Percentiles rank a stretch among this genome's conserved stretches.
Conservation (phyloP, 2,113 vertebrate genomes). For the human region DNA sequence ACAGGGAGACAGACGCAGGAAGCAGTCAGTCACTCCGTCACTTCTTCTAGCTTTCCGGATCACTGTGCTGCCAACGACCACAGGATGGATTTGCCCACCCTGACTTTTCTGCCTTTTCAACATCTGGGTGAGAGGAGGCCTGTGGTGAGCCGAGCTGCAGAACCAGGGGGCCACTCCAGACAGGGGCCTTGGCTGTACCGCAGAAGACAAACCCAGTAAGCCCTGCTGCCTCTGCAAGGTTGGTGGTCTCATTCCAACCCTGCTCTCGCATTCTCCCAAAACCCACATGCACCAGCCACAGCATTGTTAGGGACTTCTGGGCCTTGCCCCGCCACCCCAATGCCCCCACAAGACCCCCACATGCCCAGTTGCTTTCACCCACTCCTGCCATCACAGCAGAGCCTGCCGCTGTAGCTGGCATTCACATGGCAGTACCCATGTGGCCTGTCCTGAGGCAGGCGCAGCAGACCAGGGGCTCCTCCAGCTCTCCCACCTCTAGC, state of each 20-base stretch:
- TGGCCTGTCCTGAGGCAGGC: too few species aligned
- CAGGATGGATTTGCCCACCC: too few species aligned
- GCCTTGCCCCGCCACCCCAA: neutral
- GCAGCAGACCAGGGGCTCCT: neutral
- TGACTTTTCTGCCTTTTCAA: neutral
- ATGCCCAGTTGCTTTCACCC: neutral
- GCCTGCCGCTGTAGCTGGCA: neutral
- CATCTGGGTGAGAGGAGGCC: fast-evolving
- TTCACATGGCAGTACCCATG: neutral
- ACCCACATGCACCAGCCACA: neutral
- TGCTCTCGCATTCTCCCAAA: neutral
- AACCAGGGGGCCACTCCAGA: neutral
- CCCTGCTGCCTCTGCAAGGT: neutral
- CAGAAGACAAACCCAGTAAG: neutral
- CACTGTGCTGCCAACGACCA: fast-evolving
- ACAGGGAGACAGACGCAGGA: neutral
- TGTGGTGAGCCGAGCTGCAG: neutral
- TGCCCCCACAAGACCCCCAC: too few species aligned
- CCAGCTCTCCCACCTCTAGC: neutral
- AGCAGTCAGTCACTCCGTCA: too few species aligned
- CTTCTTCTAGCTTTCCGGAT: neutral
- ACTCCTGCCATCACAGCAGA: fast-evolving
- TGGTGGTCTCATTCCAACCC: neutral
- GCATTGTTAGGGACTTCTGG: neutral
- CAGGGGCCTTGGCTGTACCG: neutral